Evolutionary conservation across 30 jellyfish, hydroid and myxozoan species (phyloP), one percentile per base, ranked within the genome.

Genomic region (Haliclystus octoradiatus): DNA sequence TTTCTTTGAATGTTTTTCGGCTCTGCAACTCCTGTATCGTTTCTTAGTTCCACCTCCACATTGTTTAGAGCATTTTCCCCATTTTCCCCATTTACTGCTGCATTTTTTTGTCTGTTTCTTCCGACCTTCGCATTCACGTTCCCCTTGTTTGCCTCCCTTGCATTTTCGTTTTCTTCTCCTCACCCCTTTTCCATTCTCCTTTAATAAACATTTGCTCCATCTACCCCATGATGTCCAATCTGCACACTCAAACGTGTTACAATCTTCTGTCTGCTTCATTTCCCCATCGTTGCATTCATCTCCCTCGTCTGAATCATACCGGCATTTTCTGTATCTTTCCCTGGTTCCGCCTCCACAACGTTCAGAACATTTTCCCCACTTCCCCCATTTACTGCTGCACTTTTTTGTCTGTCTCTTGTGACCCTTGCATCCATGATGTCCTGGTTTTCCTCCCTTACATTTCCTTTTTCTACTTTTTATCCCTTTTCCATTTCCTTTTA

Each of bases 41-140:
- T n/a, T n/a, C n/a, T n/a, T n/a, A n/a, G n/a, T 40, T 40, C 57
- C 57, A 40, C 57, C 57, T 5, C 57, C 57, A 19, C 57, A 40
- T 40, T 9, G 57, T 40, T 5, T 19, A 40, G 57, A 40, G 19
- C 57, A 40, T 5, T 9, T 5, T 5, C 57, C 19, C 57, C 57
- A 40, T 9, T 19, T 40, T 19, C 19, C 14, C 57, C 57, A 40
- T 19, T 40, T 19, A 40, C 19, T 40, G 57, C 19, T 5, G 19
- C 19, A 5, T 40, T 9, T 9, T 40, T 40, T 40, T 9, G 57
- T 40, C 19, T 40, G 57, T 40, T 40, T 40, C 19, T 9, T 5
- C 14, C 19, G 14, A 40, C 57, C 57, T 40, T 40, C 57, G 57
- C 57, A 40, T 40, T 19, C 57, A 40, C 9, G 14, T 5, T 40